Base-by-base conservation (phyloP, 2,888 invertebrate genomes). In the Resseliella maxima region DNA sequence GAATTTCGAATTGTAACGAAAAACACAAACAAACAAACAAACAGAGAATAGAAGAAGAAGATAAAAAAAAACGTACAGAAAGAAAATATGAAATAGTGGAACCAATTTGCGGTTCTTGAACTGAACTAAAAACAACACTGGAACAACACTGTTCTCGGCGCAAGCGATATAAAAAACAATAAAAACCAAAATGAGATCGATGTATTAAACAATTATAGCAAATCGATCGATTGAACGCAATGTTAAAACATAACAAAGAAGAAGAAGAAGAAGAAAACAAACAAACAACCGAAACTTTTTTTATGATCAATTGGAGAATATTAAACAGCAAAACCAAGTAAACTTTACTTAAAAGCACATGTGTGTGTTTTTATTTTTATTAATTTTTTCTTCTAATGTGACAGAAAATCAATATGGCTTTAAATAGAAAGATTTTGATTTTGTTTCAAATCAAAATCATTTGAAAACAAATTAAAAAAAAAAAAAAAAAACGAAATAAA, bases 351-450 rank as follows among this genome's bases (percentile, higher is more conserved):
- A 64, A 21, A n/a, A n/a, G n/a, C n/a, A n/a, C n/a, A n/a, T n/a
- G n/a, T n/a, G n/a, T 46, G 8, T 46, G 46, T 46, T 12, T 8
- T 46, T 46, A 12, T 46, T 46, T 46, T 46, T 46, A 12, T 46
- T 46, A 46, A 46, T 46, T 46, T 46, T 8, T n/a, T n/a, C n/a
- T n/a, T n/a, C n/a, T n/a, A 59, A 5, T 59, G 5, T 59, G 24
- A n/a, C 18, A 21, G 24, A 59, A n/a, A 24, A 24, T n/a, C 24
- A 59, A n/a, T n/a, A n/a, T n/a, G 41, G 24, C 36, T 83, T 41
- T 83, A 41, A 83, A 72, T 72, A 59, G 59, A 41, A 12, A 59
- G 72, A 72, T 72, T 72, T 72, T 72, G 72, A 72, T 72, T 72
- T n/a, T 72, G 31, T 72, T 72, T 59, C 24, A 24, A 59, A 24